Percentiles rank a stretch among this genome's conserved stretches.
Evolutionary conservation across 2,113 vertebrate genomes (phyloP).

Genomic region (Abramis brama): DNA sequence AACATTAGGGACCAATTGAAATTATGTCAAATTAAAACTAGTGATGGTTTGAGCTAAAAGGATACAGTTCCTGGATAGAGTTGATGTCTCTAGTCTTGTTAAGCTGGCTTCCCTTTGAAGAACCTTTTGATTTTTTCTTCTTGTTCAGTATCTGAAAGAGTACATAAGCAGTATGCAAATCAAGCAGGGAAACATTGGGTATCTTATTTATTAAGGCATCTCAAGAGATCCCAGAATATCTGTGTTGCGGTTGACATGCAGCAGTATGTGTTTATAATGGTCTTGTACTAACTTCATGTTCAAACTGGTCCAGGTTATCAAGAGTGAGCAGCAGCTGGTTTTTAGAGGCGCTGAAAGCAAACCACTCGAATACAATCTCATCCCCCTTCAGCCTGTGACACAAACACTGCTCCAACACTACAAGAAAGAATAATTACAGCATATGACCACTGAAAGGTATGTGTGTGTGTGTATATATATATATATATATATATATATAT

Average conservation of each 20-base stretch:
- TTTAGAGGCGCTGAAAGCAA: constrained; percentile 82
- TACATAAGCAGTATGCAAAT: neutral
- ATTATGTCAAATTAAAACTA: neutral
- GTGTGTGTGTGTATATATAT: no score
- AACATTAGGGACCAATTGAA: neutral
- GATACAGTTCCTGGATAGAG: constrained; percentile 87
- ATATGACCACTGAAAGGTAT: neutral
- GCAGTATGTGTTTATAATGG: neutral
- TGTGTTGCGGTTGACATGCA: neutral
- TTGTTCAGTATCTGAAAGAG: constrained; percentile 78
- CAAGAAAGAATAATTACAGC: neutral
- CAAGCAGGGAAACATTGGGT: neutral
- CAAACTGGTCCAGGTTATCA: constrained; percentile 78
- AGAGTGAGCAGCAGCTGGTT: constrained; percentile 64
- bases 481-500: no score
- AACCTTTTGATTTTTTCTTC: constrained; percentile 64
- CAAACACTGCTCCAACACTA: constrained; percentile 88
- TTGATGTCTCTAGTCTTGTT: constrained; percentile 74
- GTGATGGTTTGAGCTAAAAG: constrained; percentile 54
- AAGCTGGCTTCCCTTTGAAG: constrained; percentile 58
- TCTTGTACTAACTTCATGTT: constrained; percentile 80
- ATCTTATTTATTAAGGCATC: neutral
- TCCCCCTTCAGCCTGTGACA: constrained; percentile 73
- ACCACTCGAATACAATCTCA: constrained; percentile 78
- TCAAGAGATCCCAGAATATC: neutral